These are phyloP conservation scores for Onchidella celtica DNA, from an alignment of 2,888 invertebrate genomes.

Conservation along the genomic window DNA sequence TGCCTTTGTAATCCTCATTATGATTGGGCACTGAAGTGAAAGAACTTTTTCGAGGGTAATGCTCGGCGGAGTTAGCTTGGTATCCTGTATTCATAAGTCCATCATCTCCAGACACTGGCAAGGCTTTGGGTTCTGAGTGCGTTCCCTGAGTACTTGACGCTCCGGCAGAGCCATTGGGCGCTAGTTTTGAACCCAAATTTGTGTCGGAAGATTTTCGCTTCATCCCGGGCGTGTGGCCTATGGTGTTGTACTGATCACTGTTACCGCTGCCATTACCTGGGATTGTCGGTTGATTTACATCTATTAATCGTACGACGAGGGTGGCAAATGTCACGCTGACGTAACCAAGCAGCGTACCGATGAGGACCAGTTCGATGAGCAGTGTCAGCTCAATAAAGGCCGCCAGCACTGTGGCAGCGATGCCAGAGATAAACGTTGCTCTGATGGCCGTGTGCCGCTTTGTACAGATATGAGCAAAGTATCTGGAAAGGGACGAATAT, in stretches of 20 bases:
- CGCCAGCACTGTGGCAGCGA: constrained; percentile 90
- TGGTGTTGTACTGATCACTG: neutral
- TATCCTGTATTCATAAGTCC: neutral
- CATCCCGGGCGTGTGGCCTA: neutral
- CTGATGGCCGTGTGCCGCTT: constrained; percentile 92
- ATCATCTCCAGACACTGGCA: neutral
- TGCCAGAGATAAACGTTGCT: constrained; percentile 91
- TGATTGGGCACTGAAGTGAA: neutral
- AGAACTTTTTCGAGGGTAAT: constrained; percentile 19
- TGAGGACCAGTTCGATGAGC: constrained; percentile 98
- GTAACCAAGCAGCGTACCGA: constrained; percentile 83
- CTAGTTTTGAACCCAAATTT: too few relatives aligned
- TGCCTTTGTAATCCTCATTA: neutral
- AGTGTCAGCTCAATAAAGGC: constrained; percentile 91
- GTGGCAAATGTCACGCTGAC: constrained; percentile 51
- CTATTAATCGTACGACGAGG: constrained; percentile 42
- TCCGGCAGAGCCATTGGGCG: too few relatives aligned
- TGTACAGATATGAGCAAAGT: constrained; percentile 88
- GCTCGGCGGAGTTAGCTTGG: neutral
- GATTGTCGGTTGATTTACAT: neutral
- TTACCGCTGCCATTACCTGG: neutral
- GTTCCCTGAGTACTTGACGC: too few relatives aligned
- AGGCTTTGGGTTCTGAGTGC: too few relatives aligned
- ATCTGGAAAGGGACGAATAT: too few relatives aligned
- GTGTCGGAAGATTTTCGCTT: constrained; percentile 28